These are phyloP conservation scores for Crotalus viridis DNA, from an alignment of 2,113 vertebrate genomes.

Conservation along the genomic window DNA sequence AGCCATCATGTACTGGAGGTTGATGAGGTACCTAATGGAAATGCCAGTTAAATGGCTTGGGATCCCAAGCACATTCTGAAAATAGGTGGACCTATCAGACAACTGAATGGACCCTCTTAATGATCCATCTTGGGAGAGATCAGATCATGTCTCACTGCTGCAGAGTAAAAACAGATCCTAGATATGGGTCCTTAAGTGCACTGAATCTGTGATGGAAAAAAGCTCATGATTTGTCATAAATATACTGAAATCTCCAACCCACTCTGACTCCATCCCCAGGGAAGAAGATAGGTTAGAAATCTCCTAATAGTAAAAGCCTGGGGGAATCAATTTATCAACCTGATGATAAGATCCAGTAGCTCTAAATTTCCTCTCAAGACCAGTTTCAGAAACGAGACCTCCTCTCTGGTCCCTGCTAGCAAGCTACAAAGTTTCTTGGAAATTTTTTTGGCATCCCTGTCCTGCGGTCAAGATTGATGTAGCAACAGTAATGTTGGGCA, in stretches of 20 bases:
- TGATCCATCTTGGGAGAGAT: neutral
- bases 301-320: neutral
- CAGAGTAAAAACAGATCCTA: neutral
- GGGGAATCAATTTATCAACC: neutral
- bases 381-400: neutral
- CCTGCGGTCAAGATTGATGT: neutral
- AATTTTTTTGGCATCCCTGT: neutral
- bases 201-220: neutral
- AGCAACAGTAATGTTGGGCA: neutral
- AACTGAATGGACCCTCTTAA: neutral
- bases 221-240: neutral
- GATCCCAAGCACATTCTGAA: neutral
- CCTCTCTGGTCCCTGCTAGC: neutral
- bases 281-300: neutral
- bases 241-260: neutral
- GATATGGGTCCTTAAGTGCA: neutral
- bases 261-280: neutral
- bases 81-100: neutral
- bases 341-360: neutral
- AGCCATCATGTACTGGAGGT: neutral
- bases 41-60: neutral
- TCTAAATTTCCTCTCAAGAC: neutral
- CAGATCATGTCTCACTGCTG: neutral
- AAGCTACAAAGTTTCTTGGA: neutral
- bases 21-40: neutral